phyloP scores from a whole-genome alignment of 2,113 vertebrate species.

The Tor tambroides region DNA sequence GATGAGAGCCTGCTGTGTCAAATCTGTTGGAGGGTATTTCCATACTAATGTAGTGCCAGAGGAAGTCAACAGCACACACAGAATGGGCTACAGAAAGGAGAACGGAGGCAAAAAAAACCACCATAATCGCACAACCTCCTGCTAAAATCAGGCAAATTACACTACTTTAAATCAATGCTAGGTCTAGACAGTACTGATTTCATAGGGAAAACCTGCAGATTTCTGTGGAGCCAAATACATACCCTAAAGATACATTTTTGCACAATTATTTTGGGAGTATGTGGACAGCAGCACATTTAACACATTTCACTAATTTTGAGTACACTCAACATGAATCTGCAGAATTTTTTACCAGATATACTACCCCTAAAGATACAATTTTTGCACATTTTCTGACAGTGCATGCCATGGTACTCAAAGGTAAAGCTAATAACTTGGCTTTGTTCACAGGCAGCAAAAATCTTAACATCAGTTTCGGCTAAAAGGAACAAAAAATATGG shows the following conservation, averaged over 20 bases:
- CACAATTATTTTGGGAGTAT: too few relatives aligned
- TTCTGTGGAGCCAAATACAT: not conserved
- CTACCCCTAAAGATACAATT: too few relatives aligned
- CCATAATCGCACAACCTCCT: not conserved
- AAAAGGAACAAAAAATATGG: too few relatives aligned
- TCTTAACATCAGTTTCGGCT: too few relatives aligned
- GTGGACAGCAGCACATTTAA: too few relatives aligned
- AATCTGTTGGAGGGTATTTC: slow-evolving; percentile 43
- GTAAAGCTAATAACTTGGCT: not conserved
- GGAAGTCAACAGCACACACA: slow-evolving; percentile 25
- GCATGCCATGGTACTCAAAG: too few relatives aligned
- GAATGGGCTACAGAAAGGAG: not conserved
- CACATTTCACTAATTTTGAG: too few relatives aligned
- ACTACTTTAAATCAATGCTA: not conserved
- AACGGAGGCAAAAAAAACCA: not conserved
- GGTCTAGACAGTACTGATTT: not conserved
- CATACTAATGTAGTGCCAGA: slow-evolving; percentile 34
- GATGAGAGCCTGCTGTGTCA: slow-evolving; percentile 3
- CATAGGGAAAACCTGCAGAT: not conserved
- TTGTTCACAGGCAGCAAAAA: too few relatives aligned
- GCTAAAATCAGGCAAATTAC: not conserved
- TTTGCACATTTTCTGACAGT: too few relatives aligned
- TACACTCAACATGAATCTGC: too few relatives aligned
- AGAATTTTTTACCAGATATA: too few relatives aligned
- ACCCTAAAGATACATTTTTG: too few relatives aligned